Conservation (phyloP, 2,888 invertebrate species). For the Meta bourneti region DNA sequence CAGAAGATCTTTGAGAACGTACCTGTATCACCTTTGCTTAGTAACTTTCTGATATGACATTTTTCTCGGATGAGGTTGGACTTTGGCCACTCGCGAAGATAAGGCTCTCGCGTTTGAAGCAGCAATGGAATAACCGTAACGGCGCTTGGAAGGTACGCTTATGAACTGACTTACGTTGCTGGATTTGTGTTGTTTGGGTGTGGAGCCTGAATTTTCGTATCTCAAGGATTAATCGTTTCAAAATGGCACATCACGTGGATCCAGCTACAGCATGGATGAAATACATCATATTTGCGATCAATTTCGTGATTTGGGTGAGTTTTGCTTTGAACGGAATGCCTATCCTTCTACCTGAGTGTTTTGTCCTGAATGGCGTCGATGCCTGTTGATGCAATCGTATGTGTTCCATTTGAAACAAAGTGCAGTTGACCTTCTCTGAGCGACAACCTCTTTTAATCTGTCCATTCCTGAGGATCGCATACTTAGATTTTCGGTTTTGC, state of each 20-base stretch:
- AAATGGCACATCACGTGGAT: slow-evolving; percentile 67
- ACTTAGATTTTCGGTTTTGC: no score
- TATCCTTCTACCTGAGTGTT: neutral
- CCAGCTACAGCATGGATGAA: slow-evolving; percentile 84
- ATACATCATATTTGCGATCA: slow-evolving; percentile 90
- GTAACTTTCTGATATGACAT: slow-evolving; percentile 14
- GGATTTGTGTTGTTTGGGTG: slow-evolving; percentile 46
- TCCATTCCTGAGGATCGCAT: no score
- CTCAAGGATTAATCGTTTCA: neutral
- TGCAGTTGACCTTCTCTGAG: no score
- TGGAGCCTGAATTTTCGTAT: slow-evolving; percentile 44
- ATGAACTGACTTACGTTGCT: slow-evolving; percentile 24
- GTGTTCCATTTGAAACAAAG: neutral
- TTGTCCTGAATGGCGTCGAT: neutral
- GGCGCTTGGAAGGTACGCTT: slow-evolving; percentile 27
- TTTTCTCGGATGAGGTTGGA: neutral
- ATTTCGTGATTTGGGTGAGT: slow-evolving; percentile 90
- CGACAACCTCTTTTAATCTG: no score
- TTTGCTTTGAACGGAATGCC: neutral
- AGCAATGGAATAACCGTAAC: slow-evolving; percentile 17
- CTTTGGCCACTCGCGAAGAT: slow-evolving; percentile 42
- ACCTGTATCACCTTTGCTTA: slow-evolving; percentile 50
- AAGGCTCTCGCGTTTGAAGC: slow-evolving; percentile 36
- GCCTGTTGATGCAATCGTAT: neutral
- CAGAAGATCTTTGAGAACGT: neutral